Conservation (phyloP, 2,113 vertebrate species). For the Melanotaenia duboulayi region DNA sequence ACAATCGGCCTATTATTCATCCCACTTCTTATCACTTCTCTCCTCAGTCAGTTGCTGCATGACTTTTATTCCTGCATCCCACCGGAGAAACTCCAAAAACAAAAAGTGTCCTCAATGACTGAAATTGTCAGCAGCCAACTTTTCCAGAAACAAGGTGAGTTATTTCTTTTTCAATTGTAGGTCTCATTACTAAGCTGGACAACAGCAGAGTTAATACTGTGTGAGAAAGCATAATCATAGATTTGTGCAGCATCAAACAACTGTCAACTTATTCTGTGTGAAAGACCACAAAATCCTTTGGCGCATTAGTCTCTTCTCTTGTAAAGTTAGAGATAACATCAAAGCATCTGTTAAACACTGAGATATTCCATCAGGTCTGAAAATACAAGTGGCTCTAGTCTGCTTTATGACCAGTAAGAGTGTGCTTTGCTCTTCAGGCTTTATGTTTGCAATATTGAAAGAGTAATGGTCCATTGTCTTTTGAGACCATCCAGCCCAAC, state of each 20-base stretch:
- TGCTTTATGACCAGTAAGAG: slow-evolving; percentile 37
- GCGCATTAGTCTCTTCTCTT: slow-evolving; percentile 31
- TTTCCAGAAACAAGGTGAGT: slow-evolving; percentile 92
- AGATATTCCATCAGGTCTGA: slow-evolving; percentile 25
- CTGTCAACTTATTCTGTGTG: neutral
- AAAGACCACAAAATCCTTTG: slow-evolving; percentile 36
- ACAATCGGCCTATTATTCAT: slow-evolving; percentile 12
- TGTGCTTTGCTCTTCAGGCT: slow-evolving; percentile 41
- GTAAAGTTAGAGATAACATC: slow-evolving; percentile 41
- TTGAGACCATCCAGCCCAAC: slow-evolving; percentile 38
- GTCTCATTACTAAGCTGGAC: neutral
- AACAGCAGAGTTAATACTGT: neutral
- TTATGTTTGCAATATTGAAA: slow-evolving; percentile 45
- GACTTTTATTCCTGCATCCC: slow-evolving; percentile 96
- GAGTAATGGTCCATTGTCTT: slow-evolving; percentile 44
- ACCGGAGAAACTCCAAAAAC: slow-evolving; percentile 92
- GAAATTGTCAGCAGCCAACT: slow-evolving; percentile 94
- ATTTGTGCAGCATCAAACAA: neutral
- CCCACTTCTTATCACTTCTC: slow-evolving; percentile 1
- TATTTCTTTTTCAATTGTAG: neutral
- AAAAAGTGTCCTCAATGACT: slow-evolving; percentile 95
- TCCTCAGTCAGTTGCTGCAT: slow-evolving; percentile 89
- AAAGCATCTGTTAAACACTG: slow-evolving; percentile 50
- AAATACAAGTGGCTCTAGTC: slow-evolving; percentile 30
- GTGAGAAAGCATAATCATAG: neutral